phyloP scores from a whole-genome alignment of 2,888 invertebrate genomes.

The Crematogaster levior region DNA sequence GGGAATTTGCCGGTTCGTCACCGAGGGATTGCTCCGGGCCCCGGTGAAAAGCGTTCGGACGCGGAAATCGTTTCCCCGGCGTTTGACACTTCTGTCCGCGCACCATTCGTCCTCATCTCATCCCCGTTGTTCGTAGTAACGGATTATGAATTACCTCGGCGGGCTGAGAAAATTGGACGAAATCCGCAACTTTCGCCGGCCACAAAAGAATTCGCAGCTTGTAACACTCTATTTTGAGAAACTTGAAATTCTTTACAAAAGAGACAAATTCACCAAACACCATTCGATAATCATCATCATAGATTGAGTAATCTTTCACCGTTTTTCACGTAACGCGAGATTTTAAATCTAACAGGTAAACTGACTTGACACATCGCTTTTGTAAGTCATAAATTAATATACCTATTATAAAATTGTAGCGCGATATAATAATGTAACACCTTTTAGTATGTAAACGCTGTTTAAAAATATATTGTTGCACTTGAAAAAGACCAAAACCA shows the following conservation, averaged over 20 bases:
- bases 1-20: slow-evolving; percentile 51
- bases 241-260: not conserved
- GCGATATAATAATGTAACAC: no score
- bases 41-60: not conserved
- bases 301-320: not conserved
- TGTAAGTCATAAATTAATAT: no score
- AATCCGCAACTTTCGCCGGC: not conserved
- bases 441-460: no score
- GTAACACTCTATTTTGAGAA: not conserved
- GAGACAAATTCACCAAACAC: not conserved
- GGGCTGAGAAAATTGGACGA: not conserved
- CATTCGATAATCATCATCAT: not conserved
- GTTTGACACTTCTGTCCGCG: slow-evolving; percentile 28
- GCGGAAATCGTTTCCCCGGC: slow-evolving; percentile 50
- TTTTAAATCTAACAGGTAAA: not conserved
- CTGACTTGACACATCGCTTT: no score
- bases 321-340: not conserved
- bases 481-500: no score
- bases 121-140: not conserved
- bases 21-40: slow-evolving; percentile 30
- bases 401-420: no score
- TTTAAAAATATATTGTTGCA: no score
- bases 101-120: not conserved
- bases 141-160: slow-evolving; percentile 2
- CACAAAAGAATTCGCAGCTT: not conserved